Percentiles rank a stretch among this genome's conserved stretches.
These are phyloP conservation scores for Petrolisthes cinctipes DNA, from an alignment of 2,888 invertebrate genomes.

Conservation along the genomic window DNA sequence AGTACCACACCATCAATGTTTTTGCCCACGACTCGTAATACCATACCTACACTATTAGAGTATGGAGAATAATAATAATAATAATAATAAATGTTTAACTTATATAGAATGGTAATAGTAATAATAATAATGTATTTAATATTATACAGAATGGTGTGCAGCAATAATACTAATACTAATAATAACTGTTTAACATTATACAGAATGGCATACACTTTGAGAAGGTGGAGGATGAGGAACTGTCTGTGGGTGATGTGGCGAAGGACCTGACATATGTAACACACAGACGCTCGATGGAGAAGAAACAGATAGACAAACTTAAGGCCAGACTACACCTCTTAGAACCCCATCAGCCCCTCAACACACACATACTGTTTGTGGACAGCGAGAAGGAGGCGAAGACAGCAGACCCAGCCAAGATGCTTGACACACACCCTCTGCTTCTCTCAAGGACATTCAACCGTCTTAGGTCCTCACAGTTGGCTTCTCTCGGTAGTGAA, in stretches of 20 bases:
- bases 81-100: no score
- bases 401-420: constrained; percentile 76
- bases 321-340: constrained; percentile 86
- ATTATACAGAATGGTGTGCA: no score
- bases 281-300: constrained; percentile 86
- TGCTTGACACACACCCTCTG: constrained; percentile 81
- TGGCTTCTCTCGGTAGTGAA: constrained; percentile 66
- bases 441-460: constrained; percentile 80
- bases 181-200: no score
- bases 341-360: constrained; percentile 72
- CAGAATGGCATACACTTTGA: constrained; percentile 72
- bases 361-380: constrained; percentile 85
- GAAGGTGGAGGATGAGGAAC: constrained; percentile 79
- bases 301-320: constrained; percentile 81
- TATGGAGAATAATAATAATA: no score
- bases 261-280: constrained; percentile 92
- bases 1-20: no score
- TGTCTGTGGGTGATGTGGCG: constrained; percentile 82
- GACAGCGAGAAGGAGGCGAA: constrained; percentile 76
- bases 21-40: no score
- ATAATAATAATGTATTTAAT: no score
- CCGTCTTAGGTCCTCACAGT: constrained; percentile 75
- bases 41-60: no score
- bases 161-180: no score
- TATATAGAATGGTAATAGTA: no score